Evolutionary conservation across 2,797 vertebrate species (phyloP).

Genomic region (Phyllotis vaccarum): DNA sequence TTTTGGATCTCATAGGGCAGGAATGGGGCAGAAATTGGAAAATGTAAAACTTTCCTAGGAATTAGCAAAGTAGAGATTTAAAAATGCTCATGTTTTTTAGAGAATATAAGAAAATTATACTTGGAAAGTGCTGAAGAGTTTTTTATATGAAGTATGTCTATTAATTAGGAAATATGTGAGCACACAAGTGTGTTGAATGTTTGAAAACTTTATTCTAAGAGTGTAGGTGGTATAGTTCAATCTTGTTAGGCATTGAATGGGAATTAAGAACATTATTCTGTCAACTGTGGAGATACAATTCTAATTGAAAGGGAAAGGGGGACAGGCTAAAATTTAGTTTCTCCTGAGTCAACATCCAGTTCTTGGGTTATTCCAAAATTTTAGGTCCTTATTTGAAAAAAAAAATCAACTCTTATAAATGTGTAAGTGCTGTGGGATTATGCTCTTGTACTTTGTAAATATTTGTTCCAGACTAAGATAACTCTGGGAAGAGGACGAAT

Average conservation of each 20-base stretch:
- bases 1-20: neutral
- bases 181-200: neutral
- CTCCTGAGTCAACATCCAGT: no score
- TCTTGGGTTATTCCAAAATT: no score
- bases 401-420: no score
- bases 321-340: no score
- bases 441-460: no score
- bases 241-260: slow-evolving; percentile 24
- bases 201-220: slow-evolving; percentile 31
- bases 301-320: no score
- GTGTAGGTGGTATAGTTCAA: neutral
- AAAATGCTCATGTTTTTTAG: neutral
- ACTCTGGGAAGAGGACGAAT: no score
- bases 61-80: neutral
- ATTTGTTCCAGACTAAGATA: no score
- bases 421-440: no score
- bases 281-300: neutral
- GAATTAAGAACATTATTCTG: neutral
- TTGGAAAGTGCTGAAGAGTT: neutral
- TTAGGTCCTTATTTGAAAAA: no score
- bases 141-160: neutral
- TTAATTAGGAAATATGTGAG: slow-evolving; percentile 11
- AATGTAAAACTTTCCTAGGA: neutral
- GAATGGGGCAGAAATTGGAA: neutral
- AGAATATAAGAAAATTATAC: neutral